Evolutionary conservation across 2,888 invertebrate genomes (phyloP).

Genomic region (Tinea semifulvella): DNA sequence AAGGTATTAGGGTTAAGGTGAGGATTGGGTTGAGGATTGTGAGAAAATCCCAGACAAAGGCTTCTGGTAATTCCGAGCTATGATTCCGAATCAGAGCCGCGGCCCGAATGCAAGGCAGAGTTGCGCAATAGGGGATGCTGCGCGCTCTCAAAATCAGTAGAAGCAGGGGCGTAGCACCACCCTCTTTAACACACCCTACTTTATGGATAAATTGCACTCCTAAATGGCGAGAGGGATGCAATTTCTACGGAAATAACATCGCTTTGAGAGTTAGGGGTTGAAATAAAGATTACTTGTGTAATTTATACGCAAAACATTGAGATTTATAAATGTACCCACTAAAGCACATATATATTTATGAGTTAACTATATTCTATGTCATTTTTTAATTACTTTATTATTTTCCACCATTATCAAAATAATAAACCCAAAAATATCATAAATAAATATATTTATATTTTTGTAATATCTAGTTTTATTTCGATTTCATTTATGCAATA

Average conservation of each 20-base stretch:
- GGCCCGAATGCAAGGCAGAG: constrained; percentile 28
- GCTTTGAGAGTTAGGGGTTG: background rate
- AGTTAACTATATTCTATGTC: too few relatives aligned
- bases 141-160: constrained; percentile 35
- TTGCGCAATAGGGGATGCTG: constrained; percentile 62
- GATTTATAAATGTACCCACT: too few relatives aligned
- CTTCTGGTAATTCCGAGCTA: constrained; percentile 51
- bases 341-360: too few relatives aligned
- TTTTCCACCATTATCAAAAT: too few relatives aligned
- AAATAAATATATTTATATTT: too few relatives aligned
- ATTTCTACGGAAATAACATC: constrained; percentile 23
- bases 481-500: too few relatives aligned
- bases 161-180: constrained; percentile 49
- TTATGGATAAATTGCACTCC: constrained; percentile 38
- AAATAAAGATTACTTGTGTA: background rate
- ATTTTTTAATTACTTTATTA: too few relatives aligned
- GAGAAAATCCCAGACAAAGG: constrained; percentile 35
- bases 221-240: constrained; percentile 42
- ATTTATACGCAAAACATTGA: background rate
- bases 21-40: constrained; percentile 31
- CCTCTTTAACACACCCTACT: constrained; percentile 42
- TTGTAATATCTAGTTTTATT: too few relatives aligned
- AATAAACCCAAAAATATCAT: too few relatives aligned
- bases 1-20: constrained; percentile 35
- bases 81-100: constrained; percentile 39